Evolutionary conservation across 2,797 vertebrate genomes (phyloP).

Genomic region (Rhinichthys osculus): DNA sequence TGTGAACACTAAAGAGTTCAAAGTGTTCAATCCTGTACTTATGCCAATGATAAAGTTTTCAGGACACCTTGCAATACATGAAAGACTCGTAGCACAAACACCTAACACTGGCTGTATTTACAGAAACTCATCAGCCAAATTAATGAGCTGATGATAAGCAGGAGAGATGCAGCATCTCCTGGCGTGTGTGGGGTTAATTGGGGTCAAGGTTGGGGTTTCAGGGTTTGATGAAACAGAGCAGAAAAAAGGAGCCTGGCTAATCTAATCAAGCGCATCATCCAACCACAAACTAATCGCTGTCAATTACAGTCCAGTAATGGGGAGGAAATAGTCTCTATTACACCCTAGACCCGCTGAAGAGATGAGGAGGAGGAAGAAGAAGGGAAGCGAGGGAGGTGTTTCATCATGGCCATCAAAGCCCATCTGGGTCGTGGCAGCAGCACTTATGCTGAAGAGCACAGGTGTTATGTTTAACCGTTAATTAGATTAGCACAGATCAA

Average conservation of each 20-base stretch:
- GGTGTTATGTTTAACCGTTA: constrained; percentile 82
- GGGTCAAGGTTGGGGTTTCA: constrained; percentile 81
- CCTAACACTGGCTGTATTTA: constrained; percentile 67
- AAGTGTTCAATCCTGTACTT: not conserved
- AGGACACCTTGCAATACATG: constrained; percentile 4
- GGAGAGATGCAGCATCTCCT: constrained; percentile 68
- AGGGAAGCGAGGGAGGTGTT: constrained; percentile 67
- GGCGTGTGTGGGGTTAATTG: constrained; percentile 78
- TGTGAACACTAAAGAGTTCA: not conserved
- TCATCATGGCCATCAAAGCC: constrained; percentile 73
- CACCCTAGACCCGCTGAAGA: constrained; percentile 58
- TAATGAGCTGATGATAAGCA: constrained; percentile 74
- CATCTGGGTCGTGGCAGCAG: constrained; percentile 74
- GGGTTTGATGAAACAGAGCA: constrained; percentile 71
- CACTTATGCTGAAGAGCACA: constrained; percentile 74
- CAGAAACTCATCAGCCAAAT: constrained; percentile 74
- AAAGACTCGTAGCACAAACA: constrained; percentile 19
- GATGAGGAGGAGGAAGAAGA: constrained; percentile 58
- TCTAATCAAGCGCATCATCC: constrained; percentile 80
- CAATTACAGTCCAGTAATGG: constrained; percentile 77
- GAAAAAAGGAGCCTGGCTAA: constrained; percentile 72
- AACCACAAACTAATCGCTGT: constrained; percentile 75
- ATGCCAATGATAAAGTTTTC: constrained; percentile 8
- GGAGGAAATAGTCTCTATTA: constrained; percentile 70
- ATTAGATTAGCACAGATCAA: constrained; percentile 83